Conservation (phyloP, 2,797 vertebrate species). For the Lates japonicus region DNA sequence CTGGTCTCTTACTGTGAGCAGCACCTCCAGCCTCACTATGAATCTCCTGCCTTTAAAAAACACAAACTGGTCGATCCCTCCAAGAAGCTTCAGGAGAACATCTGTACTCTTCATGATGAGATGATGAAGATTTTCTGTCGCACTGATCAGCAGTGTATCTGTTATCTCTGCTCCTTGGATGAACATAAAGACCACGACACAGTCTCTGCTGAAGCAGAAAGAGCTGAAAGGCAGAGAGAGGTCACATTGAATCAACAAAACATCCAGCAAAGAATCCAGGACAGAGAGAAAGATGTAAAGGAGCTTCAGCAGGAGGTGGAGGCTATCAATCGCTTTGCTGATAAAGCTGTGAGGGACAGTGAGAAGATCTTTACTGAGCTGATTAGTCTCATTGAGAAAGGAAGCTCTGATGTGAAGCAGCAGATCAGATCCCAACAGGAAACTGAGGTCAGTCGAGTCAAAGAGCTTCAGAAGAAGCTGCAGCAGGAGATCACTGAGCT, state of each 20-base stretch:
- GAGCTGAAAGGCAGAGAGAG: neutral
- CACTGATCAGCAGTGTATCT: constrained; percentile 25
- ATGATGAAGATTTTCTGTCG: constrained; percentile 26
- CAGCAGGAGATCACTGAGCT: constrained; percentile 1
- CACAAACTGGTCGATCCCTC: constrained; percentile 14
- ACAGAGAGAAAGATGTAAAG: neutral
- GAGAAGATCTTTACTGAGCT: neutral
- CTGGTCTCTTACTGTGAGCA: constrained; percentile 28
- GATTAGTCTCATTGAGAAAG: no score
- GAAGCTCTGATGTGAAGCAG: neutral
- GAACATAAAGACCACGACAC: constrained; percentile 23
- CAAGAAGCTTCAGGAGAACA: constrained; percentile 1
- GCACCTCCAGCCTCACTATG: constrained; percentile 29
- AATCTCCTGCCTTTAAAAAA: constrained; percentile 1
- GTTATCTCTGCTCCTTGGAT: constrained; percentile 16
- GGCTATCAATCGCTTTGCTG: neutral
- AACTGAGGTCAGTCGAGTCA: neutral
- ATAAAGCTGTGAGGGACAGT: neutral
- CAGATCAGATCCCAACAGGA: constrained; percentile 21
- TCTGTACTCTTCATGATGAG: neutral
- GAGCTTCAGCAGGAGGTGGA: constrained; percentile 1
- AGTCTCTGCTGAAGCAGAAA: constrained; percentile 1
- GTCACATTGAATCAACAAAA: neutral
- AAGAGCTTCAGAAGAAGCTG: neutral
- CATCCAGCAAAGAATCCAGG: constrained; percentile 9